Percentiles rank a stretch among this genome's conserved stretches.
phyloP scores from a whole-genome alignment of 2,888 invertebrate species.

The Heliconius cydno region DNA sequence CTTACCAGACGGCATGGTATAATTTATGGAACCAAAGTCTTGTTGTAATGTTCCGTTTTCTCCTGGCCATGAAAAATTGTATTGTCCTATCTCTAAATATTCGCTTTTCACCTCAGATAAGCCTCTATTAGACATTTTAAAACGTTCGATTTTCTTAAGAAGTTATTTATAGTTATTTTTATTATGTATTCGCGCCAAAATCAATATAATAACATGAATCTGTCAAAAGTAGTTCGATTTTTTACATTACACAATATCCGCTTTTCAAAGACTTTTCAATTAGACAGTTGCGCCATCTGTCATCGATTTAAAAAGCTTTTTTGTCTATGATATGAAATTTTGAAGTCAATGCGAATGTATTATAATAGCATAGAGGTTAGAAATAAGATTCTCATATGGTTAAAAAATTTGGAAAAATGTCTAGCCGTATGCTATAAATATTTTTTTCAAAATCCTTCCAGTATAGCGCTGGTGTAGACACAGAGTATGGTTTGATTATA shows the following conservation, averaged over 20 bases:
- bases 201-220: conserved; percentile 54
- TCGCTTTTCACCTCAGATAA: conserved; percentile 67
- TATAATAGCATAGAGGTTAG: too few relatives aligned
- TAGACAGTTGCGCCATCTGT: not conserved
- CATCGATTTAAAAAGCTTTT: not conserved
- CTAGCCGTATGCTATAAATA: too few relatives aligned
- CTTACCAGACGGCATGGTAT: conserved; percentile 76
- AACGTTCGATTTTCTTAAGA: conserved; percentile 32
- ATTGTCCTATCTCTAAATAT: conserved; percentile 74
- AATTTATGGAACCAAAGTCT: conserved; percentile 74
- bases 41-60: conserved; percentile 77
- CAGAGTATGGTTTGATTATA: too few relatives aligned
- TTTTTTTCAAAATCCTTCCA: too few relatives aligned
- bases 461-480: too few relatives aligned
- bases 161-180: conserved; percentile 25
- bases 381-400: too few relatives aligned
- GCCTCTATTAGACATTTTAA: conserved; percentile 59
- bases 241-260: conserved; percentile 28
- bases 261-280: conserved; percentile 24
- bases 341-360: not conserved
- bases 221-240: not conserved
- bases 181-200: conserved; percentile 63
- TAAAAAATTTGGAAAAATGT: too few relatives aligned
- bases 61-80: conserved; percentile 80
- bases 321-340: not conserved